A percentile compares a stretch with the other conserved stretches of the same genome.
Conservation (phyloP, 2,888 invertebrate genomes). For the Blastobasis adustella region DNA sequence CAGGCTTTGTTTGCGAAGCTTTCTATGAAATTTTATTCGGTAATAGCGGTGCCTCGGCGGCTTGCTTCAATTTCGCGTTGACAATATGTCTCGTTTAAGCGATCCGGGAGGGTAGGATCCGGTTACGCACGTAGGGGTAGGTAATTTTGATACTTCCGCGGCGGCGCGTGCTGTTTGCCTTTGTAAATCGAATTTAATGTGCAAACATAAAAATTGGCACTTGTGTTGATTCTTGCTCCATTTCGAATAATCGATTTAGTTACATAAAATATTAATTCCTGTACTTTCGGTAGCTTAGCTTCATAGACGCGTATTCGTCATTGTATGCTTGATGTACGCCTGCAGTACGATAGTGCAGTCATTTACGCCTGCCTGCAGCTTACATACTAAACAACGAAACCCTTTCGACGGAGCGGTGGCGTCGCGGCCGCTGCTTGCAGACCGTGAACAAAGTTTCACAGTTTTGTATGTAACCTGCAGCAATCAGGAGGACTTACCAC, state of each 20-base stretch:
- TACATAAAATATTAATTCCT: too few relatives aligned
- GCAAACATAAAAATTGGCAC: background rate
- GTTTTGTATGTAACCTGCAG: too few relatives aligned
- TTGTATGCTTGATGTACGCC: background rate
- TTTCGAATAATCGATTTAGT: too few relatives aligned
- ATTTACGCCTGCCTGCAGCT: too few relatives aligned
- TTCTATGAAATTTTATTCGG: conserved; percentile 73
- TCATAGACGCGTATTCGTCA: background rate
- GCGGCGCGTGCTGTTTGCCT: background rate
- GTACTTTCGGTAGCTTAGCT: too few relatives aligned
- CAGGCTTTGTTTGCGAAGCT: conserved; percentile 66
- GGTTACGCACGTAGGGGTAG: conserved; percentile 2
- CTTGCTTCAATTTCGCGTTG: conserved; percentile 33
- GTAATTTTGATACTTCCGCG: conserved; percentile 1
- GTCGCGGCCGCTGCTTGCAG: background rate
- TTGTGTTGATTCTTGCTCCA: too few relatives aligned
- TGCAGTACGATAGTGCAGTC: too few relatives aligned
- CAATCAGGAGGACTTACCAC: too few relatives aligned
- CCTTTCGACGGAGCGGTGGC: too few relatives aligned
- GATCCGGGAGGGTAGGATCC: conserved; percentile 5
- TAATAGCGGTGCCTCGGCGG: conserved; percentile 42
- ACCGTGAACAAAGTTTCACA: background rate
- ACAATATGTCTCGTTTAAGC: conserved; percentile 31
- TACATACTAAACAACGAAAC: too few relatives aligned
- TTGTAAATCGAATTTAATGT: background rate